A percentile compares a stretch with the other conserved stretches of the same genome.
These are phyloP conservation scores for Cremastinae sp. DNA, from an alignment of 2,888 invertebrate genomes.

Conservation along the genomic window DNA sequence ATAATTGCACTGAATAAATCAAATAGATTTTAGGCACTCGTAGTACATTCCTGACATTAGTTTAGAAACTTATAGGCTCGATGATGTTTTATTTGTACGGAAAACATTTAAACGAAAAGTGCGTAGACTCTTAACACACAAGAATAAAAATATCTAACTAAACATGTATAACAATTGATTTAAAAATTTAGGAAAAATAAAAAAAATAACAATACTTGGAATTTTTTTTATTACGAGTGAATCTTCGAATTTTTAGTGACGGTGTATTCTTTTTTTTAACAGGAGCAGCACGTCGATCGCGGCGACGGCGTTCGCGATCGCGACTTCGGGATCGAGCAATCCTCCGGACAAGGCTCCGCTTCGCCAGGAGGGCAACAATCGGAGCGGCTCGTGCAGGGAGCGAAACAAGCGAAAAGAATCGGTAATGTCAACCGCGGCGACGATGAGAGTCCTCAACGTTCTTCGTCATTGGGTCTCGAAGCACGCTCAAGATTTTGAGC, in stretches of 20 bases:
- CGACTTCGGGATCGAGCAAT: slow-evolving; percentile 93
- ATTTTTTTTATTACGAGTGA: background rate
- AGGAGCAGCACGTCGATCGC: slow-evolving; percentile 94
- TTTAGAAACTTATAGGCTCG: slow-evolving; percentile 6
- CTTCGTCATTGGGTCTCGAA: slow-evolving; percentile 95
- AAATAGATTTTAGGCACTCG: slow-evolving; percentile 50
- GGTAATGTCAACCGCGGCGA: slow-evolving; percentile 95
- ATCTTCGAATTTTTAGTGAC: background rate
- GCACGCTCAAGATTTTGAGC: slow-evolving; percentile 94
- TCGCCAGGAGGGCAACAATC: slow-evolving; percentile 67
- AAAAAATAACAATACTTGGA: background rate
- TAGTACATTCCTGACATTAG: slow-evolving; percentile 27
- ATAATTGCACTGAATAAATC: slow-evolving; percentile 27
- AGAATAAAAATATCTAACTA: background rate
- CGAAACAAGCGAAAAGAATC: slow-evolving; percentile 85
- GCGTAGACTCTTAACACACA: no score
- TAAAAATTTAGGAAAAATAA: background rate
- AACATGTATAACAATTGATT: background rate
- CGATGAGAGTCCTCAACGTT: slow-evolving; percentile 95
- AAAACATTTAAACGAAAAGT: background rate
- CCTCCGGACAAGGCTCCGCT: slow-evolving; percentile 85
- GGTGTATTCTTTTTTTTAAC: slow-evolving; percentile 26
- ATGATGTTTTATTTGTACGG: background rate
- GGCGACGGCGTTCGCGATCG: slow-evolving; percentile 94
- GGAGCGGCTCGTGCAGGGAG: slow-evolving; percentile 78